Percentiles rank a stretch among this genome's conserved stretches.
These are phyloP conservation scores for Hydrotaea cyrtoneurina DNA, from an alignment of 2,888 invertebrate species.

Conservation along the genomic window DNA sequence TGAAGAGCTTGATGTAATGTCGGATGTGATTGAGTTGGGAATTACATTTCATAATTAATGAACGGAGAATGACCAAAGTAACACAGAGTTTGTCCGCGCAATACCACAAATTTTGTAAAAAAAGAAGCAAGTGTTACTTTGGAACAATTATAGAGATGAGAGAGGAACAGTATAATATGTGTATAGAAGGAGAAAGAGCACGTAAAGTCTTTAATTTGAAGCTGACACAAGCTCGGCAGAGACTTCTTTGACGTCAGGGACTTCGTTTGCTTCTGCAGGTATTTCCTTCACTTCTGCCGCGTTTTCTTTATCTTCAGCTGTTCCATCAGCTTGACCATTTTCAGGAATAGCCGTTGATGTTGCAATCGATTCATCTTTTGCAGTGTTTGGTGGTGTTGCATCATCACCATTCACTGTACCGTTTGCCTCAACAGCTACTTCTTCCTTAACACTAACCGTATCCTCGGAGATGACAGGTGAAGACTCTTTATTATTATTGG, in stretches of 20 bases:
- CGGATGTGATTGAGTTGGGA: slow-evolving; percentile 25
- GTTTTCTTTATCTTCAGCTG: background rate
- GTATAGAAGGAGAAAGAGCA: slow-evolving; percentile 15
- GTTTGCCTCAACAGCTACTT: background rate
- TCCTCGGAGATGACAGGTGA: slow-evolving; percentile 59
- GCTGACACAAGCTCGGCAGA: slow-evolving; percentile 5
- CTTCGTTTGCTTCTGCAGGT: background rate
- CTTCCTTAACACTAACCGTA: slow-evolving; percentile 50
- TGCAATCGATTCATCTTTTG: background rate
- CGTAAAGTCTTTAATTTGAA: background rate
- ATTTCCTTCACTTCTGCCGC: background rate
- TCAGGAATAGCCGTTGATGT: background rate
- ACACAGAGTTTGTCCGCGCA: background rate
- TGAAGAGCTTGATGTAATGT: slow-evolving; percentile 47
- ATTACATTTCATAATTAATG: slow-evolving; percentile 13
- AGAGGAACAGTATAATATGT: slow-evolving; percentile 1
- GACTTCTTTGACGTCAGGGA: background rate
- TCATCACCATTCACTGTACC: slow-evolving; percentile 1
- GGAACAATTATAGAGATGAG: background rate
- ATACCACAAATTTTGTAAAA: background rate
- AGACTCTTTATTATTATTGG: slow-evolving; percentile 47
- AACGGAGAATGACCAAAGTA: slow-evolving; percentile 5
- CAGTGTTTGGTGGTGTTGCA: background rate
- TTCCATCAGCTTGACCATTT: background rate
- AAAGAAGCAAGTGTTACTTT: background rate